Base-by-base conservation (phyloP, 2,888 invertebrate species). In the Stenotaenia linearis region DNA sequence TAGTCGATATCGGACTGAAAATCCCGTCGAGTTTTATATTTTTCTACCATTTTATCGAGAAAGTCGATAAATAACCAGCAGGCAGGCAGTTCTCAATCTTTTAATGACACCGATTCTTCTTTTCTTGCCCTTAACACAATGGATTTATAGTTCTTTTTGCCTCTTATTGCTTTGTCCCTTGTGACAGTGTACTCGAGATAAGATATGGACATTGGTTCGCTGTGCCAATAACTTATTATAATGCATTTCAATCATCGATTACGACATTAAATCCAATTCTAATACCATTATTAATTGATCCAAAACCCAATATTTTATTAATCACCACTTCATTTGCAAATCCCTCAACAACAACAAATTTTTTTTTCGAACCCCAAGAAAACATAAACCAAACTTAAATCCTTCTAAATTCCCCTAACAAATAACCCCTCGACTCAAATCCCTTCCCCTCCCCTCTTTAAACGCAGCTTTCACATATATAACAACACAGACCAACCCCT, bases 391-490 rank as follows among this genome's bases (percentile, higher is more conserved):
- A 15, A 15, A 12, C 0, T 9, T 0, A 40, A 40, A 40, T 40
- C 0, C 40, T 15, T 40, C 40, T n/a, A n/a, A n/a, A n/a, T n/a
- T n/a, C n/a, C n/a, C 25, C 28, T 69, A 28, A 69, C 25, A 28
- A 69, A 69, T 69, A 69, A 69, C 25, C 25, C 6, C 28, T 12
- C 28, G 23, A 69, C 0, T 12, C 25, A 69, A 69, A 69, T 69
- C 69, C 50, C 56, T 56, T 69, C 28, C 69, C 69, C 69, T 28
- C 61, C 23, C 25, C 50, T 50, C 56, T 69, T 69, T 69, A 69
- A 69, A 69, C 69, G 28, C 15, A 25, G 25, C 28, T 25, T 25
- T 69, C 69, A 28, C 69, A 69, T 69, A 69, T 69, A 69, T 69
- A 69, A 69, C 69, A 28, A 28, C 25, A 12, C 25, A 28, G n/a